Evolutionary conservation across 2,113 vertebrate genomes (phyloP).

Genomic region (Scortum barcoo): DNA sequence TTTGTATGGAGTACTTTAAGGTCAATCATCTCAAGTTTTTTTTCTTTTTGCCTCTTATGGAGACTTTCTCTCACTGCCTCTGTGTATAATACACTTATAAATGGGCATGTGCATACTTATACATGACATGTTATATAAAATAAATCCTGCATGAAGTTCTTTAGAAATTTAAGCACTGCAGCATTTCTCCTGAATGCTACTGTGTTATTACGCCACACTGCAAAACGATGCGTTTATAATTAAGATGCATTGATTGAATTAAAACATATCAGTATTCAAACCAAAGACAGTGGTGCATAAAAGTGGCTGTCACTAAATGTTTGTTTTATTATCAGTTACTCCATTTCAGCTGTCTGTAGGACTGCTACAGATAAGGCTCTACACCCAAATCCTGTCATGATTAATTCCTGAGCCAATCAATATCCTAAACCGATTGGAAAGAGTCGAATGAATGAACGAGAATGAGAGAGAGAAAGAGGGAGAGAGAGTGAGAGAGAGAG

Average conservation of each 20-base stretch:
- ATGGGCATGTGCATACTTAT: too few species aligned
- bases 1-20: neutral
- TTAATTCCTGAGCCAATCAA: conserved; percentile 69
- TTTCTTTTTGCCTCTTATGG: neutral
- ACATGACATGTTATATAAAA: neutral
- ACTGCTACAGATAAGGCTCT: neutral
- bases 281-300: neutral
- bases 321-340: neutral
- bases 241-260: neutral
- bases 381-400: conserved; percentile 48
- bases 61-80: neutral
- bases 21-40: neutral
- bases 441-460: conserved; percentile 13
- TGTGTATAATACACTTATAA: neutral
- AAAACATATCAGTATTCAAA: neutral
- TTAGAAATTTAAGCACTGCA: neutral
- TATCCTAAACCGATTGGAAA: conserved; percentile 49
- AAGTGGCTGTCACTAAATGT: neutral
- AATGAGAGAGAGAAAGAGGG: conserved; percentile 53
- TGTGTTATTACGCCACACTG: neutral
- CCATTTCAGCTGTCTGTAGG: neutral
- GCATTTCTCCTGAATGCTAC: neutral
- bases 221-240: neutral
- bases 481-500: conserved; percentile 27
- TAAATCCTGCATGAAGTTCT: neutral